Conservation (phyloP, 2,888 invertebrate species). For the Trissonchulus sp. region DNA sequence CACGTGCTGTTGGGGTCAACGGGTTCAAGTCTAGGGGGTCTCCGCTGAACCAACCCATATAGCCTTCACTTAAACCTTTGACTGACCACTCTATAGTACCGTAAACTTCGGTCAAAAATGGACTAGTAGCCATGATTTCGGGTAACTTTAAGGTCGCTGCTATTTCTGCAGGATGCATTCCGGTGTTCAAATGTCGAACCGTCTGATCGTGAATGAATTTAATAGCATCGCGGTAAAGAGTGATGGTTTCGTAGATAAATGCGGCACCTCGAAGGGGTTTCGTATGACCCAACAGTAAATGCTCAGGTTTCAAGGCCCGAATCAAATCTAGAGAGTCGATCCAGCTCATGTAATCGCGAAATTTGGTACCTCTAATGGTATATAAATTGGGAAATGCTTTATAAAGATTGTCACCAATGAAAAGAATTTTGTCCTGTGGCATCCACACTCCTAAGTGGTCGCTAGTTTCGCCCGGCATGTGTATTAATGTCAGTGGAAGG, state of each 20-base stretch:
- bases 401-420: slow-evolving; percentile 49
- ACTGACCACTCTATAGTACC: slow-evolving; percentile 49
- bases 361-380: slow-evolving; percentile 47
- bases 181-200: slow-evolving; percentile 46
- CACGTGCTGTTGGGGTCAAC: not conserved
- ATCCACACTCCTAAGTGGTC: slow-evolving; percentile 50
- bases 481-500: slow-evolving; percentile 43
- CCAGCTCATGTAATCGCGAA: slow-evolving; percentile 45
- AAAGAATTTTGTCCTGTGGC: slow-evolving; percentile 42
- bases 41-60: slow-evolving; percentile 28
- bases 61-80: slow-evolving; percentile 41
- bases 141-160: slow-evolving; percentile 43
- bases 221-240: slow-evolving; percentile 46
- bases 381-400: slow-evolving; percentile 50
- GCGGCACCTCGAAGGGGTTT: slow-evolving; percentile 42
- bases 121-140: slow-evolving; percentile 39
- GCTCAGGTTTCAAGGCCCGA: slow-evolving; percentile 42
- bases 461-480: slow-evolving; percentile 50
- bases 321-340: slow-evolving; percentile 46
- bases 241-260: slow-evolving; percentile 38
- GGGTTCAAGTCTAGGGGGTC: not conserved
- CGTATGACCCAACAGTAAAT: slow-evolving; percentile 48
- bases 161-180: slow-evolving; percentile 48
- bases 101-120: slow-evolving; percentile 46
- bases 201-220: slow-evolving; percentile 50